These are phyloP conservation scores for Diadegma fenestrale DNA, from an alignment of 2,888 invertebrate genomes.

Conservation along the genomic window DNA sequence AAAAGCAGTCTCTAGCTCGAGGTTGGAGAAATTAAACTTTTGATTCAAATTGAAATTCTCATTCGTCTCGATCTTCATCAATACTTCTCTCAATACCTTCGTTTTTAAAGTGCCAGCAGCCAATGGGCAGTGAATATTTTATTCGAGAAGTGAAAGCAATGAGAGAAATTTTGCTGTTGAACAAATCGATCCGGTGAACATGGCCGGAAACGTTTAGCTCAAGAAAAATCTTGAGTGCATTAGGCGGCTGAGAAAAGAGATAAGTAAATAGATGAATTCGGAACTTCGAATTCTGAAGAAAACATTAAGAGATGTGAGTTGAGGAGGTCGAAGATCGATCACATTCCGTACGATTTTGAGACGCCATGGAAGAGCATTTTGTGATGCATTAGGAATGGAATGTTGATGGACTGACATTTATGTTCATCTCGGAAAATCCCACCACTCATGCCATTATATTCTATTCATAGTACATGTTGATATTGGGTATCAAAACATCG, in stretches of 20 bases:
- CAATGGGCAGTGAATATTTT: background rate
- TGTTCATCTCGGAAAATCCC: background rate
- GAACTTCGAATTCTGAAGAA: slow-evolving; percentile 20
- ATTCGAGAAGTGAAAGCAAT: background rate
- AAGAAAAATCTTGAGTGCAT: background rate
- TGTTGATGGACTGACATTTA: background rate
- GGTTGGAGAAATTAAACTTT: background rate
- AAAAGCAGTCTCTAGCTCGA: background rate
- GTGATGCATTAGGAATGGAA: slow-evolving; percentile 17
- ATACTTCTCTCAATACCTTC: background rate
- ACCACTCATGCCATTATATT: slow-evolving; percentile 1
- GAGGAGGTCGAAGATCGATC: slow-evolving; percentile 26
- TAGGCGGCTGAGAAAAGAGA: background rate
- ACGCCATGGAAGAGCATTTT: slow-evolving; percentile 11
- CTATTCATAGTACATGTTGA: background rate
- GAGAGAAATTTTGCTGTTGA: background rate
- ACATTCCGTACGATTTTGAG: slow-evolving; percentile 10
- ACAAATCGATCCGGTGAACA: background rate
- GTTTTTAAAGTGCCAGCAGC: background rate
- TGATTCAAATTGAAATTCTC: background rate
- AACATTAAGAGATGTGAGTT: background rate
- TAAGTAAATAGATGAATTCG: background rate
- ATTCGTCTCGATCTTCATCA: background rate
- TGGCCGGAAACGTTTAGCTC: background rate
- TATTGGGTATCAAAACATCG: background rate